These are phyloP conservation scores for Terebella lapidaria DNA, from an alignment of 2,888 invertebrate genomes.

Conservation along the genomic window DNA sequence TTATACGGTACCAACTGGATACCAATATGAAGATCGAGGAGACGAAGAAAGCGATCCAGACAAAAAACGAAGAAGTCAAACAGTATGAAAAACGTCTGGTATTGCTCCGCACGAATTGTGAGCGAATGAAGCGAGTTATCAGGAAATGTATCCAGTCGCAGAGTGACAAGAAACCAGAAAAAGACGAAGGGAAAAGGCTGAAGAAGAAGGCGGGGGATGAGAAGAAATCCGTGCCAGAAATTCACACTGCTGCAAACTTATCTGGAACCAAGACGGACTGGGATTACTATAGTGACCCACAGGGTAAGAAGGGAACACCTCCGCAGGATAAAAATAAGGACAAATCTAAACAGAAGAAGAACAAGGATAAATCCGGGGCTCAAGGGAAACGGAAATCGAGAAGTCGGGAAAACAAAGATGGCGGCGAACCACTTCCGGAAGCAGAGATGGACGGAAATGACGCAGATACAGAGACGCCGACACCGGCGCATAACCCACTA, in stretches of 20 bases:
- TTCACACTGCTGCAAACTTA: neutral
- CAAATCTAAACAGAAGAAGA: neutral
- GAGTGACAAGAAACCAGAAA: neutral
- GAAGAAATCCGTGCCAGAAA: neutral
- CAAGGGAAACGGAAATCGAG: too few relatives aligned
- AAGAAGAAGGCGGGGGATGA: neutral
- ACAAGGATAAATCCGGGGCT: neutral
- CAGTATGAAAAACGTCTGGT: constrained; percentile 31
- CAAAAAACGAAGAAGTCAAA: constrained; percentile 18
- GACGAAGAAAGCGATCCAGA: constrained; percentile 22
- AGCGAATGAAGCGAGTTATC: constrained; percentile 30
- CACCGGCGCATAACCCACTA: neutral
- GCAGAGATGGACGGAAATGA: neutral
- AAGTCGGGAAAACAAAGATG: too few relatives aligned
- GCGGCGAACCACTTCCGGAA: too few relatives aligned
- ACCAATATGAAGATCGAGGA: constrained; percentile 29
- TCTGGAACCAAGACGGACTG: neutral
- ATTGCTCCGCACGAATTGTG: constrained; percentile 31
- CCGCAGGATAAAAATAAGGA: neutral
- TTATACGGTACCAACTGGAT: constrained; percentile 37
- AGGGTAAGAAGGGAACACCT: neutral
- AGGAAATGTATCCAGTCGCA: too few relatives aligned
- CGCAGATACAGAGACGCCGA: neutral
- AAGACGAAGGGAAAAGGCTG: neutral
- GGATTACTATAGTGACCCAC: neutral